Evolutionary conservation across 2,113 vertebrate genomes (phyloP).

Genomic region (Apteryx mantelli): DNA sequence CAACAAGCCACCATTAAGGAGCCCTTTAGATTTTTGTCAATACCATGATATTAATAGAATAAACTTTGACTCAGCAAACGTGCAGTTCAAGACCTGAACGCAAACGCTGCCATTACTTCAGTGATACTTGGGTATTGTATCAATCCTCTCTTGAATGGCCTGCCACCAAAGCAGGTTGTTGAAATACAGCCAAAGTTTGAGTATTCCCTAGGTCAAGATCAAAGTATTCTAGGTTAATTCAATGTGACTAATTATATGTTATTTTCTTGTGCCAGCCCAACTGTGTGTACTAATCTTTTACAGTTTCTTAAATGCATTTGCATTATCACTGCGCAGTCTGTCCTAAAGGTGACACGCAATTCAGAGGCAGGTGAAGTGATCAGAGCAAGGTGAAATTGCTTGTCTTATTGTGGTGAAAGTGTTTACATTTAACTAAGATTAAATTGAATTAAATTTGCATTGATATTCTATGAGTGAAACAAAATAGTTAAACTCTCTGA

Average conservation of each 20-base stretch:
- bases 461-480: neutral
- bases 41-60: neutral
- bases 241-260: neutral
- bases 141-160: neutral
- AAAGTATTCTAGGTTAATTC: neutral
- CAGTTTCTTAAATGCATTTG: neutral
- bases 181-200: neutral
- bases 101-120: fast-evolving
- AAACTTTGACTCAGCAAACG: neutral
- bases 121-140: neutral
- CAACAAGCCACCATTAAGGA: neutral
- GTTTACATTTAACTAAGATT: neutral
- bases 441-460: neutral
- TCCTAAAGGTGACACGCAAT: neutral
- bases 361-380: neutral
- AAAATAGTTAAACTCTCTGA: neutral
- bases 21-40: neutral
- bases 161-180: neutral
- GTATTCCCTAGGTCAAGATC: neutral
- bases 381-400: neutral
- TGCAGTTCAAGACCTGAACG: neutral
- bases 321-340: neutral
- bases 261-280: neutral
- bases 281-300: neutral
- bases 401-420: neutral